Evolutionary conservation across 1,140 invertebrate species (phyloP), one percentile per base, ranked within the genome.

Genomic region (Megalopta genalis): DNA sequence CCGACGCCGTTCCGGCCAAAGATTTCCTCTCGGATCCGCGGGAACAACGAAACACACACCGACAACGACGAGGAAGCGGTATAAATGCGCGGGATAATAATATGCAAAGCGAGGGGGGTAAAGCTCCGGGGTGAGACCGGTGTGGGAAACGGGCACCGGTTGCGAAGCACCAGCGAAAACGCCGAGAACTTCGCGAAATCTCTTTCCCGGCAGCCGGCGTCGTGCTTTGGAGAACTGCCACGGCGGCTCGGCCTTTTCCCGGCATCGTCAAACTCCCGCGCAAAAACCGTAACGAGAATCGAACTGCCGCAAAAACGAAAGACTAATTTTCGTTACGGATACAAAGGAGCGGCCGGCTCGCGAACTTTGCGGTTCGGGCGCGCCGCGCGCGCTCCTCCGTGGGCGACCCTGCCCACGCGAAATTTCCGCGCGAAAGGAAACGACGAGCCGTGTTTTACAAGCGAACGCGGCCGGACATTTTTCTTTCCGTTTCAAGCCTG

Each of bases 71-170:
- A 39, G 57, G 57, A 12, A 14, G 9, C n/a, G 42, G 39, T 21
- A 46, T 21, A 21, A 72, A 62, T 16, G 54, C 54, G 23, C n/a
- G 5, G 23, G 21, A 52, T 59, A 52, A 57, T 67, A 64, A 27
- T 32, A 75, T 57, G 73, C 73, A 46, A 57, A 68, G 25, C 18
- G 42, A 27, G 37, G 64, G 27, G 25, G 18, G 39, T 3, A 16
- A 1, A n/a, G 21, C 18, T 2, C 32, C 27, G n/a, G n/a, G 10
- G 10, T 46, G 10, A 10, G 10, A 46, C 9, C 10, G 42, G 10
- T 18, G 54, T 57, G 54, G 7, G n/a, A 57, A n/a, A 54, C 52
- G 21, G 4, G 52, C 49, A 52, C 49, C 49, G 16, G 18, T 49
- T 27, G 23, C 7, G 2, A 66, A 67, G 12, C 42, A 32, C 23